These are phyloP conservation scores for Ancistrus triradiatus DNA, from an alignment of 2,113 vertebrate genomes.

Conservation along the genomic window DNA sequence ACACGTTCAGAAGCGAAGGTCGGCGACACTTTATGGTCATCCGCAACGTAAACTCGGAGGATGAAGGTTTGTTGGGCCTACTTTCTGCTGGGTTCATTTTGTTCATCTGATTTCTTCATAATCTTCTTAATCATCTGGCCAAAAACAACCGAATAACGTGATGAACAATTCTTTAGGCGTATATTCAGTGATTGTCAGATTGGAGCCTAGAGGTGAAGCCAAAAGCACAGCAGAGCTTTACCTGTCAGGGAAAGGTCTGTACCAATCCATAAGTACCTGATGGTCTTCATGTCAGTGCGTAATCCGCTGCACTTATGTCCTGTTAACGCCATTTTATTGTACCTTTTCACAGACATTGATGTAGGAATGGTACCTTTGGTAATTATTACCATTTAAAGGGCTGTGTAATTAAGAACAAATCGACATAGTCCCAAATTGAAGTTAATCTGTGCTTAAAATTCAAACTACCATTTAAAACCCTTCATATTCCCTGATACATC, in stretches of 20 bases:
- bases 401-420: background rate
- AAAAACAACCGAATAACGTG: conserved; percentile 55
- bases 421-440: too few species aligned
- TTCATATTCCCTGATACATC: too few species aligned
- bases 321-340: conserved; percentile 50
- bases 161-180: conserved; percentile 78
- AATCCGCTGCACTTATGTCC: conserved; percentile 31
- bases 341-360: conserved; percentile 86
- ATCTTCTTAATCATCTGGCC: conserved; percentile 17
- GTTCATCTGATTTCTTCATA: background rate
- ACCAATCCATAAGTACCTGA: conserved; percentile 38
- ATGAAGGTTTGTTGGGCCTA: conserved; percentile 85
- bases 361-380: conserved; percentile 85
- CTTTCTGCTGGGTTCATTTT: conserved; percentile 32
- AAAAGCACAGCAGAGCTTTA: conserved; percentile 98
- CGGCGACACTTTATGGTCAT: conserved; percentile 98
- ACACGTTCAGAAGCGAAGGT: conserved; percentile 92
- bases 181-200: conserved; percentile 96
- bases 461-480: background rate
- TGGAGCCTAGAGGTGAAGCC: conserved; percentile 94
- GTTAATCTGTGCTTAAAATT: conserved; percentile 61
- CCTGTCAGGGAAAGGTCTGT: conserved; percentile 91
- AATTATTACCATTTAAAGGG: conserved; percentile 54
- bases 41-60: conserved; percentile 89
- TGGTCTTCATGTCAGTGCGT: conserved; percentile 7